Evolutionary conservation across 1,140 invertebrate species (phyloP), one percentile per base, ranked within the genome.

Genomic region (Heliconius hermathena): DNA sequence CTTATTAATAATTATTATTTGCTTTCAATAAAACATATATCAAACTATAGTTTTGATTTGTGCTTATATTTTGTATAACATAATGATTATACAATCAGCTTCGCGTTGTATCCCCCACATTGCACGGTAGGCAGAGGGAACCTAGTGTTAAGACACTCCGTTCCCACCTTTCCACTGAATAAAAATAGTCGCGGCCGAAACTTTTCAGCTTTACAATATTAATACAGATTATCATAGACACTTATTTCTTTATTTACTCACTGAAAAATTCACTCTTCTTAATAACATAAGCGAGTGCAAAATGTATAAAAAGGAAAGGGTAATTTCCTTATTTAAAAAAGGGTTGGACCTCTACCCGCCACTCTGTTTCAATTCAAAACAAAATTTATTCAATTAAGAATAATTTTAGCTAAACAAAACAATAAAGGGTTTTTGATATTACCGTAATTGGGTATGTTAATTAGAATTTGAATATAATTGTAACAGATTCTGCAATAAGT

Each of bases 381-480:
- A 29, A 49, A 76, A 76, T 72, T 80, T 80, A 80, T 38, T 71
- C 52, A 80, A 81, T 77, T 81, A 66, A 72, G 38, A 77, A 66
- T 57, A 81, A 77, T 74, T 74, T 71, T 57, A 70, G 22, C 73
- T 60, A 74, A 78, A 76, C 72, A 81, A 74, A 78, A 71, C 76
- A 73, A 78, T 78, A 81, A 81, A 72, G 70, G 71, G 41, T 66
- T 78, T 75, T 75, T 75, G 73, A 78, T 81, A 77, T 66, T 71
- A 73, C 66, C 57, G 41, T 75, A 78, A 78, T 73, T 76, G 78
- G 57, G n/a, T 60, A 33, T 74, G 38, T 74, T 66, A 74, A 81
- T 81, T 77, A 71, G 70, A 74, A 70, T 66, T 60, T 29, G 57
- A 76, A 33, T 76, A 76, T 76, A 76, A 76, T 49, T 72, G 66